phyloP scores from a whole-genome alignment of 2,797 vertebrate genomes.

The Epinephelus coioides region DNA sequence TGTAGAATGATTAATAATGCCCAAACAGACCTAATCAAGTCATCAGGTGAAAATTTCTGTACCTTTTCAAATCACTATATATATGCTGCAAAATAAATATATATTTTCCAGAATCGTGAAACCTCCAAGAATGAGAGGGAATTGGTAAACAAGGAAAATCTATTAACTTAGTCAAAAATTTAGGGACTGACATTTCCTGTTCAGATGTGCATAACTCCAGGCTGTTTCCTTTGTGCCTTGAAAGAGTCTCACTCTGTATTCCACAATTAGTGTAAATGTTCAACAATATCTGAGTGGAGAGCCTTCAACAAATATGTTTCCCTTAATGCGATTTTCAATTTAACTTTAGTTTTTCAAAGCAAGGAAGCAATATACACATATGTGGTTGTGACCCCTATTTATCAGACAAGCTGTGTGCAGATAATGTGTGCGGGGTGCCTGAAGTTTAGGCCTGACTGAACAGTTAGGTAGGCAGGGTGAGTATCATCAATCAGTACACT shows the following conservation, averaged over 20 bases:
- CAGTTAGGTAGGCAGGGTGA: background rate
- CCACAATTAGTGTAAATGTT: constrained; percentile 11
- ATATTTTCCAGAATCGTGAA: background rate
- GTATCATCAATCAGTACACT: background rate
- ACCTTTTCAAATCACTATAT: too few species aligned
- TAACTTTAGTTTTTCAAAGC: background rate
- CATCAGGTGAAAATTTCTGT: too few species aligned
- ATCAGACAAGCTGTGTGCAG: background rate
- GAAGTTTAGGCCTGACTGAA: background rate
- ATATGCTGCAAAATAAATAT: too few species aligned
- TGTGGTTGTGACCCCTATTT: background rate
- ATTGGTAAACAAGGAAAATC: background rate
- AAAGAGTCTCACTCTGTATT: constrained; percentile 7
- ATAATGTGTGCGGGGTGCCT: background rate
- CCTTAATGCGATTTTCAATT: background rate
- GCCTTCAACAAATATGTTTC: background rate
- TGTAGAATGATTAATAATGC: too few species aligned
- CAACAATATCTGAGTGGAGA: background rate
- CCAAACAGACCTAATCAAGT: too few species aligned
- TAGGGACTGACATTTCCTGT: constrained; percentile 18
- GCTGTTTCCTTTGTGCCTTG: constrained; percentile 24
- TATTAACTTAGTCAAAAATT: background rate
- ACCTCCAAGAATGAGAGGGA: background rate
- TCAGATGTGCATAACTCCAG: constrained; percentile 28
- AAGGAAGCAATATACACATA: background rate